These are phyloP conservation scores for Circaetus cinerascens DNA, from an alignment of 2,113 vertebrate genomes.

Conservation along the genomic window DNA sequence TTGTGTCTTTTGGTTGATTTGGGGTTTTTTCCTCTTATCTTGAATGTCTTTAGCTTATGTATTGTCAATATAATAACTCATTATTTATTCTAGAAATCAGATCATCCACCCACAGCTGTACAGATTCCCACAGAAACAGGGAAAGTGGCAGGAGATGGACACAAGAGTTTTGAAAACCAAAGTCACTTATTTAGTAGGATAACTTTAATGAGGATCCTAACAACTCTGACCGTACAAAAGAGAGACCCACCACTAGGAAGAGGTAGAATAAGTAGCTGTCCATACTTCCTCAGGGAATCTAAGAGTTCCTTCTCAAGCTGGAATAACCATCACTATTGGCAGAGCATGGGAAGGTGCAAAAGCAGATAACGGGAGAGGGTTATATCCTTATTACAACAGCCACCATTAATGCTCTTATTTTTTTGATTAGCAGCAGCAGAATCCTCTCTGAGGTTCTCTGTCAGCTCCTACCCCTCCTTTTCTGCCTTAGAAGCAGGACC, in stretches of 20 bases:
- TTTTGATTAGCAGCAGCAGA: neutral
- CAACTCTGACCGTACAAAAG: neutral
- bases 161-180: neutral
- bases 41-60: neutral
- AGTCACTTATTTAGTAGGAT: neutral
- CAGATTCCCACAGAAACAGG: neutral
- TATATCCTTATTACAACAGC: neutral
- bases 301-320: neutral
- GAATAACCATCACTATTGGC: neutral
- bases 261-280: neutral
- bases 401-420: neutral
- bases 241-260: neutral
- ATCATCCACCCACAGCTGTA: neutral
- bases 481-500: neutral
- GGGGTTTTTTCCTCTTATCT: neutral
- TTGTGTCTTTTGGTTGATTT: neutral
- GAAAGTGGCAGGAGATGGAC: neutral
- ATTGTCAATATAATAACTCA: neutral
- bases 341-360: neutral
- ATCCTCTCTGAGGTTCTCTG: neutral
- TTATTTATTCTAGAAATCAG: neutral
- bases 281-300: neutral
- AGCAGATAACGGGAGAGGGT: neutral
- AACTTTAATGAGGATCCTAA: neutral
- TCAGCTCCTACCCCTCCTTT: neutral